These are phyloP conservation scores for Brotogeris chrysoptera DNA, from an alignment of 2,797 vertebrate species.

Conservation along the genomic window DNA sequence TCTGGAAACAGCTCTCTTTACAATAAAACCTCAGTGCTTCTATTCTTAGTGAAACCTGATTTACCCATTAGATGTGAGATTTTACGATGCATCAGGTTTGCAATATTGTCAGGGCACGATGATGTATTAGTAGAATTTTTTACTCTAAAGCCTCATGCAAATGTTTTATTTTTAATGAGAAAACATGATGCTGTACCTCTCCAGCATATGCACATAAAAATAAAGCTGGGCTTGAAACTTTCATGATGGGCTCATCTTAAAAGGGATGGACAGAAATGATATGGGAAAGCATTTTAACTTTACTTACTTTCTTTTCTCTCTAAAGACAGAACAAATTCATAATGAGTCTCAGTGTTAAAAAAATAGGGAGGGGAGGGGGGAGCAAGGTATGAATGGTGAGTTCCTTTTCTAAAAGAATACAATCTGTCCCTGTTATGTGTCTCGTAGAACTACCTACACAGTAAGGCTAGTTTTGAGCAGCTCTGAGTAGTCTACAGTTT, in stretches of 20 bases:
- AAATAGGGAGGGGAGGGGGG: background rate
- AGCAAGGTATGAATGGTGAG: background rate
- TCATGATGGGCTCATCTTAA: background rate
- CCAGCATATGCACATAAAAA: background rate
- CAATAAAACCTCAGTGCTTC: background rate
- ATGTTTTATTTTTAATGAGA: constrained; percentile 43
- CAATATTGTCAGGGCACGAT: background rate
- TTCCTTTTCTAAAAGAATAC: background rate
- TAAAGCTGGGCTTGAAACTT: background rate
- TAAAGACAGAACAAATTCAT: background rate
- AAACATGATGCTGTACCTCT: background rate
- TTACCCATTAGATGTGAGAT: background rate
- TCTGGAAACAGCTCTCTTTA: background rate
- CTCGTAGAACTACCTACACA: background rate
- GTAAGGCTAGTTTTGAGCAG: background rate
- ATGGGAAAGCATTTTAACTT: background rate
- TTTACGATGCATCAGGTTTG: background rate
- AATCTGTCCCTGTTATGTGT: background rate
- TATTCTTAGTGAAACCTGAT: background rate
- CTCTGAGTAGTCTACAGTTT: background rate
- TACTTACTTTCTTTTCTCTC: background rate
- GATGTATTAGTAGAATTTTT: constrained; percentile 11
- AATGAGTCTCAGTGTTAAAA: background rate
- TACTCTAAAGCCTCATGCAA: background rate
- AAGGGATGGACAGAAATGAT: background rate